phyloP scores from a whole-genome alignment of 2,888 invertebrate species.

The Leucoptera coffeella region DNA sequence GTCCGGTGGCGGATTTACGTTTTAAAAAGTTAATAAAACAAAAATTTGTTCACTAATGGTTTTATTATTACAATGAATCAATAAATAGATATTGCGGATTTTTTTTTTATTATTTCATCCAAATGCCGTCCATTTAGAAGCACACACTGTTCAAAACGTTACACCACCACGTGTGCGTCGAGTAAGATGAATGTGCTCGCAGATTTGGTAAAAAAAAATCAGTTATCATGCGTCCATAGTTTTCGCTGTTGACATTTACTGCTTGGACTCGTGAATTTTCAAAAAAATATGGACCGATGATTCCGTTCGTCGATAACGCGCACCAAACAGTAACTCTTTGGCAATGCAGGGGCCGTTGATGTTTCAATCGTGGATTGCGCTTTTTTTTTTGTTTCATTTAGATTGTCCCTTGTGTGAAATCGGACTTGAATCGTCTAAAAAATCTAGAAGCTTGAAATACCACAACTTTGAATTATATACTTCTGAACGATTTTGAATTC shows the following conservation, averaged over 20 bases:
- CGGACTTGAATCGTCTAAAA: no score
- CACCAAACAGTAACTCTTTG: conserved; percentile 10
- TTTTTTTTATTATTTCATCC: conserved; percentile 5
- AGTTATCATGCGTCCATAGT: conserved; percentile 8
- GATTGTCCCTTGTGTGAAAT: no score
- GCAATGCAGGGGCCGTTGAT: conserved; percentile 8
- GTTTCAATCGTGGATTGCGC: conserved; percentile 7
- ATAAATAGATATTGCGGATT: conserved; percentile 11
- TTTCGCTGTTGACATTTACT: conserved; percentile 6
- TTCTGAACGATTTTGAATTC: no score
- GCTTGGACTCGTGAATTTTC: conserved; percentile 8
- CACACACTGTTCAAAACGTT: conserved; percentile 4
- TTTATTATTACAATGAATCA: conserved; percentile 8
- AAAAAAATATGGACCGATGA: conserved; percentile 8
- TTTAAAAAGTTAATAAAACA: background rate
- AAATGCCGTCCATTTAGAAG: conserved; percentile 4
- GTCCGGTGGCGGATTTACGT: conserved; percentile 14
- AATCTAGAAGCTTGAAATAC: no score
- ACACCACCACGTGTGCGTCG: conserved; percentile 7
- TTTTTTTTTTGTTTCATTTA: no score
- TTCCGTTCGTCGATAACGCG: conserved; percentile 8
- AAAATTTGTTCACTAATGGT: background rate
- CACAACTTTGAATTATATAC: no score
- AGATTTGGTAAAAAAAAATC: conserved; percentile 9
- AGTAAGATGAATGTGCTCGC: conserved; percentile 7